A percentile compares a stretch with the other conserved stretches of the same genome.
Evolutionary conservation across 2,113 vertebrate genomes (phyloP).

Genomic region (Festucalex cinctus): DNA sequence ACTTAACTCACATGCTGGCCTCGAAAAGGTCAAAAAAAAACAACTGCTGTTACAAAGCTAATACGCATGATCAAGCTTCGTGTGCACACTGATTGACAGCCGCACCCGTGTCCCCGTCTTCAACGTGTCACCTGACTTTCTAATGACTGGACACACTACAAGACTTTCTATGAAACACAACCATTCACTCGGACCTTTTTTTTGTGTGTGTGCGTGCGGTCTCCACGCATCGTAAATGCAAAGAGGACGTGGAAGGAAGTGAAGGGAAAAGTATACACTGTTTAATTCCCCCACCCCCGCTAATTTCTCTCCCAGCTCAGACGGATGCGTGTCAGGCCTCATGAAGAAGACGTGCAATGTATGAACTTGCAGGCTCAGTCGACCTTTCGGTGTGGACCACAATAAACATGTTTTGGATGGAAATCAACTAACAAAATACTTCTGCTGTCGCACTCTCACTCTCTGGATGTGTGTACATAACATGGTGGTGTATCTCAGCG

Average conservation of each 20-base stretch:
- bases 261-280: conserved; percentile 34
- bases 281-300: conserved; percentile 6
- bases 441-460: not conserved
- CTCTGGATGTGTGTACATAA: conserved; percentile 44
- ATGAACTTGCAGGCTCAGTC: conserved; percentile 61
- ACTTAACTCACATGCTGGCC: conserved; percentile 87
- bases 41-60: conserved; percentile 95
- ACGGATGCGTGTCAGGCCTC: not conserved
- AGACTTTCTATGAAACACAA: conserved; percentile 8
- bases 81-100: conserved; percentile 67
- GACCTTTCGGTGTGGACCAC: conserved; percentile 66
- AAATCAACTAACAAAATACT: conserved; percentile 61
- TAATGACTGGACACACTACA: conserved; percentile 59
- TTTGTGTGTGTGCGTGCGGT: conserved; percentile 7
- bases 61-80: conserved; percentile 95
- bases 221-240: conserved; percentile 34
- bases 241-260: conserved; percentile 21
- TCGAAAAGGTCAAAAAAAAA: conserved; percentile 78
- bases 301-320: conserved; percentile 39
- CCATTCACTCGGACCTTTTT: conserved; percentile 25
- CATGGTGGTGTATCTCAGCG: not conserved
- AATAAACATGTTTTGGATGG: conserved; percentile 72
- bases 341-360: conserved; percentile 63
- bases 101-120: conserved; percentile 11
- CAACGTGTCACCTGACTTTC: not conserved